phyloP scores from a whole-genome alignment of 2,797 vertebrate genomes.

The Labroides dimidiatus region DNA sequence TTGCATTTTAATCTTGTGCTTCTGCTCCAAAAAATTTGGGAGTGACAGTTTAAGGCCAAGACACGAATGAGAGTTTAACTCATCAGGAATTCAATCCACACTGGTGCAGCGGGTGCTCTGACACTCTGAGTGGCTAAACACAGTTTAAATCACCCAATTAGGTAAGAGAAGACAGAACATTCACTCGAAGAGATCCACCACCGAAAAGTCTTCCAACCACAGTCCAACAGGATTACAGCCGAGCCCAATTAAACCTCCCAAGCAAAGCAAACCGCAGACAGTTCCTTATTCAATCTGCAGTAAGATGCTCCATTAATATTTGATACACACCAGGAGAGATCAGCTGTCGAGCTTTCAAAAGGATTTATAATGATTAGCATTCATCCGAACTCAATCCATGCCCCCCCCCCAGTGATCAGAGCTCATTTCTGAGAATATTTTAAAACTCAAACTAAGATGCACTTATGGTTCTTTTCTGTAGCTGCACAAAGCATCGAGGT shows the following conservation, averaged over 20 bases:
- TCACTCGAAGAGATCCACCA: conserved; percentile 39
- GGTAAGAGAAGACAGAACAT: conserved; percentile 35
- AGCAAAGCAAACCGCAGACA: conserved; percentile 37
- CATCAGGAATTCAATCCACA: conserved; percentile 39
- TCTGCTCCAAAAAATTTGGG: conserved; percentile 28
- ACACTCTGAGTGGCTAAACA: conserved; percentile 36
- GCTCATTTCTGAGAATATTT: conserved; percentile 6
- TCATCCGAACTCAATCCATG: conserved; percentile 23
- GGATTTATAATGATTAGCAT: conserved; percentile 29
- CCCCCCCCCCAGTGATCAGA: neutral
- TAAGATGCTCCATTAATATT: conserved; percentile 31
- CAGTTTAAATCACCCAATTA: conserved; percentile 44
- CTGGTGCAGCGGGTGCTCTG: conserved; percentile 9
- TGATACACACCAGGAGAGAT: conserved; percentile 37
- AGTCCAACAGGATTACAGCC: conserved; percentile 39
- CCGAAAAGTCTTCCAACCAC: conserved; percentile 45
- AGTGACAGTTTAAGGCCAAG: conserved; percentile 52
- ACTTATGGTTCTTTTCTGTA: neutral
- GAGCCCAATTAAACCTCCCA: conserved; percentile 43
- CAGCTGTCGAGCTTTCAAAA: conserved; percentile 22
- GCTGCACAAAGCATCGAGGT: neutral
- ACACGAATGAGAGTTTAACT: conserved; percentile 41
- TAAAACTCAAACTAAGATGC: conserved; percentile 1
- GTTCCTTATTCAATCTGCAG: conserved; percentile 27
- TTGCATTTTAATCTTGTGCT: conserved; percentile 26